Percentiles rank a stretch among this genome's conserved stretches.
These are phyloP conservation scores for Colius striatus DNA, from an alignment of 2,113 vertebrate genomes.

Conservation along the genomic window DNA sequence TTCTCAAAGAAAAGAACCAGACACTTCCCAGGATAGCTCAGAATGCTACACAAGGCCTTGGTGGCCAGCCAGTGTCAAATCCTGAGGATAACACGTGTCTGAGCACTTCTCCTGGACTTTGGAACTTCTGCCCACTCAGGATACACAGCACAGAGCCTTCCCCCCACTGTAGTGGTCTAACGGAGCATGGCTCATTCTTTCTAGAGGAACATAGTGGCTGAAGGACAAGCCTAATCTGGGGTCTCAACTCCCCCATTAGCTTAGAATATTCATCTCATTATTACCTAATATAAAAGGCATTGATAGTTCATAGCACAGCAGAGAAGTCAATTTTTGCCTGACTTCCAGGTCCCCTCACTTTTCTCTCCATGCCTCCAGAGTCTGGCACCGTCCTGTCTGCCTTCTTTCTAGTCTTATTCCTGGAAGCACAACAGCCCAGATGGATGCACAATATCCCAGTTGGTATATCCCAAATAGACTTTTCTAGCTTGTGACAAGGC, in stretches of 20 bases:
- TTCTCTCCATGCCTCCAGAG: background rate
- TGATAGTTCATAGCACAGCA: background rate
- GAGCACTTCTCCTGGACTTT: background rate
- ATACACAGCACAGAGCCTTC: background rate
- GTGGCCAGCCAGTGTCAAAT: background rate
- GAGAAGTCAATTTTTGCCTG: background rate
- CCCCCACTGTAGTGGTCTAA: background rate
- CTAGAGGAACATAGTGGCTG: background rate
- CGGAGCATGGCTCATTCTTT: background rate
- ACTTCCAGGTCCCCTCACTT: background rate
- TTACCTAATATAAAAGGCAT: background rate
- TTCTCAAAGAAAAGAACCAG: background rate
- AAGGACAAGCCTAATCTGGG: background rate
- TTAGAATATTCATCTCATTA: background rate
- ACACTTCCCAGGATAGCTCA: background rate
- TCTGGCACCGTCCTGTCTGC: background rate
- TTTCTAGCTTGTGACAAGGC: background rate
- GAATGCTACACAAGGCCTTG: background rate
- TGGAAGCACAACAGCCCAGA: too few relatives aligned
- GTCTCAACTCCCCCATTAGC: background rate
- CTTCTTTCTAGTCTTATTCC: background rate
- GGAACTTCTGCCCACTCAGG: background rate
- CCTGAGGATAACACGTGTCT: background rate
- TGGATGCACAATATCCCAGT: background rate
- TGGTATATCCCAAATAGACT: background rate